Percentiles rank a stretch among this genome's conserved stretches.
phyloP scores from a whole-genome alignment of 2,113 vertebrate genomes.

The Paramisgurnus dabryanus region DNA sequence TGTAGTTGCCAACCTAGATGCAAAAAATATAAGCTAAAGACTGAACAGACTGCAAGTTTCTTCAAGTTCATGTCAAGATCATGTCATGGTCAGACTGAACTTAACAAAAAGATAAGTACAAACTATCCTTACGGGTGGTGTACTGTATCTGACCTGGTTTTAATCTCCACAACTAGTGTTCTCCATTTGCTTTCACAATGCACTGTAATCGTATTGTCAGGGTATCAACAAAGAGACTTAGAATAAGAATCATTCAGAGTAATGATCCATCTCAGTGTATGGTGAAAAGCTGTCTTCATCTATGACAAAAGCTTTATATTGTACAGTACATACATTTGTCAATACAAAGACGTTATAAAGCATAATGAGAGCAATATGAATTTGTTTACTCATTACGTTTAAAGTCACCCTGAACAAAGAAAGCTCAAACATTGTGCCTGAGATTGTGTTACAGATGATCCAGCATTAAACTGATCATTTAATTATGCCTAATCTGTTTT shows the following conservation, averaged over 20 bases:
- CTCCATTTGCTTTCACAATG: not conserved
- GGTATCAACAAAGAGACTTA: conserved; percentile 10
- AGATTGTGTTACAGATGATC: conserved; percentile 55
- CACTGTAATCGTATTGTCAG: conserved; percentile 27
- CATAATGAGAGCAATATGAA: not conserved
- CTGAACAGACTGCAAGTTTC: not conserved
- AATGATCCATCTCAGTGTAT: not conserved
- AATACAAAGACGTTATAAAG: not conserved
- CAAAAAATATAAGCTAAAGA: no score
- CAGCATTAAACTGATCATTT: conserved; percentile 74
- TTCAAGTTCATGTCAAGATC: conserved; percentile 28
- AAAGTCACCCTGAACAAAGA: not conserved
- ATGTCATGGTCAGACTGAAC: conserved; percentile 4
- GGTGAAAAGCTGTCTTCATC: not conserved
- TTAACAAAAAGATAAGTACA: conserved; percentile 7
- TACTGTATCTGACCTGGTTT: conserved; percentile 21
- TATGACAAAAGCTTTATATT: not conserved
- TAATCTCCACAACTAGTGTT: not conserved
- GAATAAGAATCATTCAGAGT: not conserved
- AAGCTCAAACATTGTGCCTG: not conserved
- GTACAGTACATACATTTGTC: not conserved
- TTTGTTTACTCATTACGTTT: not conserved
- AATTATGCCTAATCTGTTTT: conserved; percentile 70
- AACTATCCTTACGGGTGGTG: not conserved
- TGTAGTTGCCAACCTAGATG: no score